These are phyloP conservation scores for Entomobrya multifasciata DNA, from an alignment of 2,888 invertebrate species.

Conservation along the genomic window DNA sequence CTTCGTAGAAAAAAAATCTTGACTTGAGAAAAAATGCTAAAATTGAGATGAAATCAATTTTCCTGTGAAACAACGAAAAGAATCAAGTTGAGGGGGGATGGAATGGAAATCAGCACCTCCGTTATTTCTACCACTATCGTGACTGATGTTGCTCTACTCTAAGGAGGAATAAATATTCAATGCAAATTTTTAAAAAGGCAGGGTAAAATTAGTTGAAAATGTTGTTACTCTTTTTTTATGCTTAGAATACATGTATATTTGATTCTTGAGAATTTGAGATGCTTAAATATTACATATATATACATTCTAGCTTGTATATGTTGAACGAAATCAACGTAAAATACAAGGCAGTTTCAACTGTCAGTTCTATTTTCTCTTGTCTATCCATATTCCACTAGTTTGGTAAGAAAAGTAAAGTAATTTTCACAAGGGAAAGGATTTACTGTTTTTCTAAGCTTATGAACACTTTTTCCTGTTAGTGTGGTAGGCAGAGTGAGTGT, in stretches of 20 bases:
- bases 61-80: conserved; percentile 41
- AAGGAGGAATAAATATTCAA: conserved; percentile 70
- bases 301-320: conserved; percentile 22
- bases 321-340: conserved; percentile 69
- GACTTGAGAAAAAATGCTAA: conserved; percentile 43
- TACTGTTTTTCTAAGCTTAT: conserved; percentile 42
- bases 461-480: conserved; percentile 42
- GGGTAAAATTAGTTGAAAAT: conserved; percentile 66
- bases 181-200: conserved; percentile 69
- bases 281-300: too few species aligned
- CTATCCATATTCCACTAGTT: conserved; percentile 58
- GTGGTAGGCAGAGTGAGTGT: conserved; percentile 21
- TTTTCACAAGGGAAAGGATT: conserved; percentile 70
- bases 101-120: conserved; percentile 27
- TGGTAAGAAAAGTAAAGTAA: conserved; percentile 66
- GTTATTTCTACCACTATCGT: neutral
- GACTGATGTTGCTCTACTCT: conserved; percentile 11
- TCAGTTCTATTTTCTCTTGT: conserved; percentile 73
- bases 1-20: neutral
- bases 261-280: too few species aligned
- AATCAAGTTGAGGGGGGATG: conserved; percentile 29
- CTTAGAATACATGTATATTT: neutral
- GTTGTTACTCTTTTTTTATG: conserved; percentile 52
- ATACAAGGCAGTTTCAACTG: conserved; percentile 70
- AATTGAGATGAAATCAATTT: conserved; percentile 66